Evolutionary conservation across 2,888 invertebrate species (phyloP).

Genomic region (Mongoloraphidia duomilia): DNA sequence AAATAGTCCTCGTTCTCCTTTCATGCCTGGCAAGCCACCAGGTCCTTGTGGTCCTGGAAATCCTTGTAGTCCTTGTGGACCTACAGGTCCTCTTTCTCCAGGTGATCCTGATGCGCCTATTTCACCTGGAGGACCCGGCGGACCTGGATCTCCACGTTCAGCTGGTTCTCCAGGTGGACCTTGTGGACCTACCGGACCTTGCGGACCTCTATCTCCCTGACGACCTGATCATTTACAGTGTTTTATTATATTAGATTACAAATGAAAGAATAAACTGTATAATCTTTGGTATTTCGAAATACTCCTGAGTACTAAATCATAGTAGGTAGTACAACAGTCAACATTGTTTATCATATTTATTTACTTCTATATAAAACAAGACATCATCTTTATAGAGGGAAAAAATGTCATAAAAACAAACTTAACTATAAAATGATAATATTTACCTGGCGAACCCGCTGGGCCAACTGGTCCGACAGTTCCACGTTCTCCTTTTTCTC

Average conservation of each 20-base stretch:
- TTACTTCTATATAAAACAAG: no score
- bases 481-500: constrained; percentile 66
- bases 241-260: constrained; percentile 1
- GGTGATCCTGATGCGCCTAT: constrained; percentile 56
- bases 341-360: no score
- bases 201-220: constrained; percentile 61
- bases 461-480: constrained; percentile 52
- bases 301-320: not conserved
- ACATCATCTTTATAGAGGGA: no score
- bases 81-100: constrained; percentile 60
- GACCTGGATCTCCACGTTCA: constrained; percentile 63
- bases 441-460: constrained; percentile 56
- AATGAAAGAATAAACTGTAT: not conserved
- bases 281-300: not conserved
- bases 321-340: not conserved
- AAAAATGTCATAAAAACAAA: no score
- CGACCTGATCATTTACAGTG: constrained; percentile 32
- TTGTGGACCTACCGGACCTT: constrained; percentile 57
- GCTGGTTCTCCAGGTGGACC: constrained; percentile 73
- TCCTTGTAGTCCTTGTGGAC: constrained; percentile 54
- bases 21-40: constrained; percentile 52
- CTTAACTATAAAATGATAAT: constrained; percentile 1
- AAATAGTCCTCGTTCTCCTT: constrained; percentile 56
- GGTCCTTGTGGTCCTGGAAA: constrained; percentile 53
- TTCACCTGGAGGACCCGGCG: constrained; percentile 55